Evolutionary conservation across 2,888 invertebrate species (phyloP).

Genomic region (Lasioglossum malachurum): DNA sequence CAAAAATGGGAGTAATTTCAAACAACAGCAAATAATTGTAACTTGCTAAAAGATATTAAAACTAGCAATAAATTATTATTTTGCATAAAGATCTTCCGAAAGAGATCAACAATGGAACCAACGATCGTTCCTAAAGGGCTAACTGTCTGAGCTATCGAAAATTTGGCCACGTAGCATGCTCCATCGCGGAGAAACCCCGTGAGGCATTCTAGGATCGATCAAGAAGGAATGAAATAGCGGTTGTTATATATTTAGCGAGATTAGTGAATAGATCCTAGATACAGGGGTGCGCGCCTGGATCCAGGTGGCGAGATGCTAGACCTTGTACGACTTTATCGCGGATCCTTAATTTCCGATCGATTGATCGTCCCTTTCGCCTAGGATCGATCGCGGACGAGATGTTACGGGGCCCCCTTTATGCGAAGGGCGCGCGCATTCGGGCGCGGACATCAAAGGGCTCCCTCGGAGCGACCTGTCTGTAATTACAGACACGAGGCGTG

Average conservation of each 20-base stretch:
- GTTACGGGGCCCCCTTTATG: constrained; percentile 59
- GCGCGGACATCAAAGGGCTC: constrained; percentile 83
- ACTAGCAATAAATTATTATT: not conserved
- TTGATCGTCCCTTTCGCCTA: constrained; percentile 64
- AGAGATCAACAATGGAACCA: not conserved
- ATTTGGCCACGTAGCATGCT: not conserved
- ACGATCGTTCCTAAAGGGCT: not conserved
- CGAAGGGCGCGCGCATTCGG: constrained; percentile 66
- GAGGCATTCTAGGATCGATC: not conserved
- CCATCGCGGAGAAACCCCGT: not conserved
- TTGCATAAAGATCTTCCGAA: not conserved
- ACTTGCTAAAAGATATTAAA: no score
- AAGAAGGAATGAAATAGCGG: not conserved
- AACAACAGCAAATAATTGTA: no score
- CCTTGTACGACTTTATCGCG: constrained; percentile 67
- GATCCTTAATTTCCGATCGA: constrained; percentile 74
- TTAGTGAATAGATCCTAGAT: constrained; percentile 9
- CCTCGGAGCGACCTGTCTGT: constrained; percentile 82
- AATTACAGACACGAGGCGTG: constrained; percentile 85
- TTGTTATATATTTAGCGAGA: constrained; percentile 4
- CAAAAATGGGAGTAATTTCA: no score
- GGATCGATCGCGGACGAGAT: constrained; percentile 69
- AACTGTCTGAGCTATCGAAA: not conserved
- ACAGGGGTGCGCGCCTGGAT: not conserved
- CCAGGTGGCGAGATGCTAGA: constrained; percentile 27